These are phyloP conservation scores for Drosophila percnosoma DNA, from an alignment of 2,888 invertebrate genomes.

Conservation along the genomic window DNA sequence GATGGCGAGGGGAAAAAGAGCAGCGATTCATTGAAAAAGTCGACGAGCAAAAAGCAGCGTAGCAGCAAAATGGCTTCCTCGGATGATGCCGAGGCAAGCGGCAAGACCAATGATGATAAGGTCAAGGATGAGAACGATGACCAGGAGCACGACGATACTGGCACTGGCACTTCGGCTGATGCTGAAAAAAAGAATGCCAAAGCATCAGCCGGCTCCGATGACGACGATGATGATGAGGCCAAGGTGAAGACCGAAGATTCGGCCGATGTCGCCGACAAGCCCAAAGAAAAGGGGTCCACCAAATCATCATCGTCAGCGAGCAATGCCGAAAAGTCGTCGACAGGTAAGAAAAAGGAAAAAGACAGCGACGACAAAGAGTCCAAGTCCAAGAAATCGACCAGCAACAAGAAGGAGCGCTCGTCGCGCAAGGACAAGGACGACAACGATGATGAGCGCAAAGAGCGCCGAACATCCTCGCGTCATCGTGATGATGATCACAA, in stretches of 20 bases:
- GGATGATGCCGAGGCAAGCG: conserved; percentile 43
- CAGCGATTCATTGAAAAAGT: conserved; percentile 55
- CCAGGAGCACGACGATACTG: conserved; percentile 54
- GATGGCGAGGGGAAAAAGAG: conserved; percentile 71
- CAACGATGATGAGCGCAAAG: conserved; percentile 81
- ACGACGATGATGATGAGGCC: conserved; percentile 58
- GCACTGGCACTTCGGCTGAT: conserved; percentile 32
- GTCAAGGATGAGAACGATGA: conserved; percentile 57
- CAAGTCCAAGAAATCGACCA: conserved; percentile 69
- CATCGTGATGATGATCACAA: conserved; percentile 77
- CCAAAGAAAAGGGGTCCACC: conserved; percentile 67
- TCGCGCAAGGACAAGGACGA: conserved; percentile 80
- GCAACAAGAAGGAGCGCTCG: conserved; percentile 76
- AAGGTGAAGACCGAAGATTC: conserved; percentile 84
- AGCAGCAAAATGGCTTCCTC: conserved; percentile 51
- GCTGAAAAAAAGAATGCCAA: conserved; percentile 66
- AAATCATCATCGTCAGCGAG: conserved; percentile 59
- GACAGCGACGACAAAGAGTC: conserved; percentile 80
- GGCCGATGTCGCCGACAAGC: conserved; percentile 72
- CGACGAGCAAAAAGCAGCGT: conserved; percentile 69
- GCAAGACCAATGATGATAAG: conserved; percentile 83
- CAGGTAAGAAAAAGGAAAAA: conserved; percentile 84
- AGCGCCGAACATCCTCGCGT: conserved; percentile 63
- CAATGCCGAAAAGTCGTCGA: conserved; percentile 67
- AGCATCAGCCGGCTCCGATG: conserved; percentile 24